Conservation (phyloP, 2,113 vertebrate species). For the Beaufortia kweichowensis region DNA sequence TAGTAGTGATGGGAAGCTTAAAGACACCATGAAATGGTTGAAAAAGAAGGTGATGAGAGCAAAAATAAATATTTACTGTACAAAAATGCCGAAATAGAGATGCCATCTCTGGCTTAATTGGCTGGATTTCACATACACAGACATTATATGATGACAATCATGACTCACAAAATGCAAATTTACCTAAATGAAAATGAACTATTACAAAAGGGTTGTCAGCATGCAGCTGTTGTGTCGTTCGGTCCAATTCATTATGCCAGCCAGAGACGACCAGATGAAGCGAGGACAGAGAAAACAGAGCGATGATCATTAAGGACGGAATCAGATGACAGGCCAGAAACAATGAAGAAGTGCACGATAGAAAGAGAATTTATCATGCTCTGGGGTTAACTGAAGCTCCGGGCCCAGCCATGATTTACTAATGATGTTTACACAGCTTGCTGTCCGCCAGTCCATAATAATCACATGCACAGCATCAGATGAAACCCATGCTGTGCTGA, state of each 20-base stretch:
- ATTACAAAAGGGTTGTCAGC: neutral
- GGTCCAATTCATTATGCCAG: constrained; percentile 9
- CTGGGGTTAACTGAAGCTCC: constrained; percentile 71
- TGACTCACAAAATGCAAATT: neutral
- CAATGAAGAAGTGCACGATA: constrained; percentile 43
- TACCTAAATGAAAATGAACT: constrained; percentile 10
- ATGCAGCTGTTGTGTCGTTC: neutral
- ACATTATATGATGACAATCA: neutral
- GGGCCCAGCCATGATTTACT: constrained; percentile 71
- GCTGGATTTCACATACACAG: neutral
- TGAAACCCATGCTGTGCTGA: constrained; percentile 37
- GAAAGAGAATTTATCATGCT: constrained; percentile 56
- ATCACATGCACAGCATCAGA: constrained; percentile 65
- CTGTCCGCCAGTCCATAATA: constrained; percentile 68
- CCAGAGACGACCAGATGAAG: neutral
- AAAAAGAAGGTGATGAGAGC: too few species aligned
- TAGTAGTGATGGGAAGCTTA: too few species aligned
- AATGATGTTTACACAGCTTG: constrained; percentile 74
- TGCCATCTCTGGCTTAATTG: neutral
- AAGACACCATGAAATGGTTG: too few species aligned
- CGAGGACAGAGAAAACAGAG: constrained; percentile 9
- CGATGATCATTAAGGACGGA: constrained; percentile 40
- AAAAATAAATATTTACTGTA: too few species aligned
- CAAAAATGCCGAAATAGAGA: too few species aligned
- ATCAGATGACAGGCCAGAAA: constrained; percentile 43